Base-by-base conservation (phyloP, 2,888 invertebrate species). In the Stegana nigrithorax region DNA sequence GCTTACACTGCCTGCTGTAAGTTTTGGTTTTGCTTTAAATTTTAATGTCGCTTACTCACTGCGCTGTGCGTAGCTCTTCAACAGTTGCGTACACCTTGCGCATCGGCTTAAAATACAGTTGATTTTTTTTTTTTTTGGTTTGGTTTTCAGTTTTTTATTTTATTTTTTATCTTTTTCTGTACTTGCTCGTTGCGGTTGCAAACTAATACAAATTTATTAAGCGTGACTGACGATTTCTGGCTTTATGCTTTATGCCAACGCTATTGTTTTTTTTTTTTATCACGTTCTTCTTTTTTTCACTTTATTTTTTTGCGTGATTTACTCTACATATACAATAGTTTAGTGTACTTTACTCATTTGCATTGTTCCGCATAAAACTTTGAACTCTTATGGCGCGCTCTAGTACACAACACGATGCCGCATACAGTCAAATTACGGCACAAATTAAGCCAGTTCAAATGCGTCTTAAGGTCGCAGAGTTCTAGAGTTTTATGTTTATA, bases 191-290 rank as follows among this genome's bases (percentile, higher is more conserved):
- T 39, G 5, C 36, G 4, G 36, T 8, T 36, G 10, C 36, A 55
- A 55, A 53, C 32, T 55, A n/a, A 32, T 47, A 45, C 70, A 65
- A 68, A 68, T 76, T 76, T 79, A 76, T 76, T 79, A 71, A 69
- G 80, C 75, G 80, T 76, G 73, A 76, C 75, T 79, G 80, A 76
- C 80, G 78, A 75, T 73, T 72, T 72, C 67, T 39, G 39, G 51
- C 39, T 12, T 55, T 32, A 21, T 55, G 32, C 19, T 36, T 19
- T 29, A 1, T 29, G n/a, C 5, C n/a, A n/a, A 4, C n/a, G 14
- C n/a, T 10, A 39, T 14, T 14, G 14, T 39, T 39, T 39, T 39
- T 39, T 39, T 36, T 17, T 32, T 21, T 29, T 19, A n/a, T 51
- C 27, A n/a, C 25, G 10, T 25, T 17, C 10, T 14, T 51, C 14